Evolutionary conservation across 2,888 invertebrate species (phyloP).

Genomic region (Drosophila paranaensis): DNA sequence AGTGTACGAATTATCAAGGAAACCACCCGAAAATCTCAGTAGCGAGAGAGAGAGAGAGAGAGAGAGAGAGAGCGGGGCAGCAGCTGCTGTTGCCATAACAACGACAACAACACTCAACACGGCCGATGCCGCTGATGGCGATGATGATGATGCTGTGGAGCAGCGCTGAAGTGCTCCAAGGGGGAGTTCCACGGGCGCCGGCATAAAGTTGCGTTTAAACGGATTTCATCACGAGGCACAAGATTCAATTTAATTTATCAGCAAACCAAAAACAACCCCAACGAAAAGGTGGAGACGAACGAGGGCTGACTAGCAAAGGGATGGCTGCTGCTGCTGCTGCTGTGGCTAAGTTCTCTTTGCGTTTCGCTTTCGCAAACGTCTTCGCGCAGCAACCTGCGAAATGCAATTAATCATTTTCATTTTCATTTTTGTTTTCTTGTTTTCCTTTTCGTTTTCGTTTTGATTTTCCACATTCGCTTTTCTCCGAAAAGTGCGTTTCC

Average conservation of each 20-base stretch:
- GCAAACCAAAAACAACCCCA: slow-evolving; percentile 48
- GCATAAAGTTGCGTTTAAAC: slow-evolving; percentile 71
- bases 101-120: slow-evolving; percentile 34
- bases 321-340: no score
- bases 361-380: neutral
- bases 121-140: slow-evolving; percentile 30
- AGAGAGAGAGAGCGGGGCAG: neutral
- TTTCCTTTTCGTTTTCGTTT: neutral
- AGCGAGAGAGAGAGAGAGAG: neutral
- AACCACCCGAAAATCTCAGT: slow-evolving; percentile 56
- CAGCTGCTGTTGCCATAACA: slow-evolving; percentile 52
- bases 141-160: slow-evolving; percentile 27
- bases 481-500: neutral
- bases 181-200: neutral
- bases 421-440: no score
- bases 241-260: slow-evolving; percentile 77
- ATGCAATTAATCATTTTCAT: slow-evolving; percentile 69
- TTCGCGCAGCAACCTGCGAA: slow-evolving; percentile 15
- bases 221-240: slow-evolving; percentile 67
- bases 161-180: neutral
- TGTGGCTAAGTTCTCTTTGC: neutral
- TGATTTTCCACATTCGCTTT: neutral
- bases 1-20: slow-evolving; percentile 36
- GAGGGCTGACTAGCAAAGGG: neutral
- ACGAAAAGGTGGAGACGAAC: no score